These are phyloP conservation scores for Cheilosia soror DNA, from an alignment of 2,888 invertebrate genomes.

Conservation along the genomic window DNA sequence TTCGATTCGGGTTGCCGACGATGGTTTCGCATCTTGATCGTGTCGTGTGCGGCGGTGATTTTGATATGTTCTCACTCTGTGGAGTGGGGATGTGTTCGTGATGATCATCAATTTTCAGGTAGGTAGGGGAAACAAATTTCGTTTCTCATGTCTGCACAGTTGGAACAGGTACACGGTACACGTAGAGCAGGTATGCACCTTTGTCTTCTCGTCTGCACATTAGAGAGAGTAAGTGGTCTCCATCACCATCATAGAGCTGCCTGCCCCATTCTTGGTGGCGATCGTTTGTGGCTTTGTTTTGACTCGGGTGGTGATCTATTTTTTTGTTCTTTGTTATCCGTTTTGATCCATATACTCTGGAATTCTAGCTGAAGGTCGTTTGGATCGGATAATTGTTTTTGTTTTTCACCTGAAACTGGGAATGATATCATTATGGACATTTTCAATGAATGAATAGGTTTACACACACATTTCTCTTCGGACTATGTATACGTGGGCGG, in stretches of 20 bases:
- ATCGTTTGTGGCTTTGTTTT: conserved; percentile 62
- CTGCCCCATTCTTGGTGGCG: conserved; percentile 22
- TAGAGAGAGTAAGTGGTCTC: conserved; percentile 3
- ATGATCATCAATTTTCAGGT: conserved; percentile 61
- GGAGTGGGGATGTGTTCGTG: conserved; percentile 56
- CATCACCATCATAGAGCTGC: background rate
- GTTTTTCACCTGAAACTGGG: conserved; percentile 17
- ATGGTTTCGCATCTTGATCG: conserved; percentile 59
- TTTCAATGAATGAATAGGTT: conserved; percentile 60
- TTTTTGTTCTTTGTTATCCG: conserved; percentile 48
- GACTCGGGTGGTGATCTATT: conserved; percentile 68
- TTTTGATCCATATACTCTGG: conserved; percentile 66
- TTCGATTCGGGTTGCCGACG: conserved; percentile 56
- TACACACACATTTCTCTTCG: conserved; percentile 4
- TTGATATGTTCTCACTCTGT: conserved; percentile 53
- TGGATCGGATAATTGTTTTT: conserved; percentile 19
- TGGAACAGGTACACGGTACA: conserved; percentile 17
- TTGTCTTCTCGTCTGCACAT: conserved; percentile 12
- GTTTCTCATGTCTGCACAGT: conserved; percentile 27
- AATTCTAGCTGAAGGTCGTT: conserved; percentile 74
- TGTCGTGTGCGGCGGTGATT: conserved; percentile 71
- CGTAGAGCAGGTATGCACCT: conserved; percentile 40
- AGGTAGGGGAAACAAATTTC: conserved; percentile 54
- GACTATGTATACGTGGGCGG: conserved; percentile 7
- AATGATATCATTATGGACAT: conserved; percentile 45